phyloP scores from a whole-genome alignment of 2,113 vertebrate species.

The Vimba vimba region DNA sequence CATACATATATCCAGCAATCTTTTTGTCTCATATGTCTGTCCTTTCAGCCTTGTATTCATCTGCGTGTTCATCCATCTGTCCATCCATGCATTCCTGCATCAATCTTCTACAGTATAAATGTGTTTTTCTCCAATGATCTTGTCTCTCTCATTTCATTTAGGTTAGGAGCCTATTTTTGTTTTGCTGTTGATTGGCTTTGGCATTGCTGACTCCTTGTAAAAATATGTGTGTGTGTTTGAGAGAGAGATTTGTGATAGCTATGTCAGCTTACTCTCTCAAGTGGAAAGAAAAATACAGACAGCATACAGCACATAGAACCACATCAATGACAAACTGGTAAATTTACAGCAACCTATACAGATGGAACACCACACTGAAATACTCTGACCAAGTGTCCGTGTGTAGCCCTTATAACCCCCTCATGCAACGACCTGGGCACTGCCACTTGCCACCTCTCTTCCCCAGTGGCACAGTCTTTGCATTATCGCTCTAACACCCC shows the following conservation, averaged over 20 bases:
- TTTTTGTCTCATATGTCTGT: conserved; percentile 13
- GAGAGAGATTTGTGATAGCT: conserved; percentile 35
- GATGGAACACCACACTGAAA: background rate
- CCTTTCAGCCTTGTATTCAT: conserved; percentile 20
- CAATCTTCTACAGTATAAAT: conserved; percentile 18
- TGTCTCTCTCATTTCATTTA: conserved; percentile 37
- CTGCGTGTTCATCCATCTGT: conserved; percentile 36
- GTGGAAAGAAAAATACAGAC: conserved; percentile 5
- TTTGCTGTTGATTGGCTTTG: conserved; percentile 52
- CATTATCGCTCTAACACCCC: too few relatives aligned
- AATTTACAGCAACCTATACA: background rate
- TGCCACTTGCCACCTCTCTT: too few relatives aligned
- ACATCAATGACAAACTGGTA: background rate
- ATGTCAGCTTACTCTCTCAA: conserved; percentile 24
- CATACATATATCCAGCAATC: conserved; percentile 16
- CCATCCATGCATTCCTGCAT: conserved; percentile 20
- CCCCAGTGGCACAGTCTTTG: too few relatives aligned
- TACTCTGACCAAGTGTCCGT: background rate
- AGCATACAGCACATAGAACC: background rate
- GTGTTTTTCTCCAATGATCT: conserved; percentile 15
- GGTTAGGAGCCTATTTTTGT: conserved; percentile 34
- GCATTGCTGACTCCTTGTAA: conserved; percentile 51
- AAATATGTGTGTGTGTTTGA: conserved; percentile 5
- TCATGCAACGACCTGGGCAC: too few relatives aligned
- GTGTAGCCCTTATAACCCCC: too few relatives aligned